Percentiles rank a stretch among this genome's conserved stretches.
Conservation (phyloP, 2,113 vertebrate genomes). For the Raja brachyura region DNA sequence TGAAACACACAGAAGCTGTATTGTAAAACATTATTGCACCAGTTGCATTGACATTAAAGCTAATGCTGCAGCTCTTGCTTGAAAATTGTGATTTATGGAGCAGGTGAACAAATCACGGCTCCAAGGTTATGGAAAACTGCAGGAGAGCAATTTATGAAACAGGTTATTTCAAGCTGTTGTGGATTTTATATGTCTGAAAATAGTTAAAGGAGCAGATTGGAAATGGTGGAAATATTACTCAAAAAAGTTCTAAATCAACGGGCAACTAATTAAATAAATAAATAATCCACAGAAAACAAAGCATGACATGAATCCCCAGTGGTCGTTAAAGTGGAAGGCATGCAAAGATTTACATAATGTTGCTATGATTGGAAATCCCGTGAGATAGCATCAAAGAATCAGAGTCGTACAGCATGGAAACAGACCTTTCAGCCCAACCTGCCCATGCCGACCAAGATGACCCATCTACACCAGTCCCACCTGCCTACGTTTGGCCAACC, state of each 20-base stretch:
- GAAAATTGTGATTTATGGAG: constrained; percentile 3
- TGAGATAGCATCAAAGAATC: too few species aligned
- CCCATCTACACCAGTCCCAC: too few species aligned
- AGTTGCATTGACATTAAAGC: background rate
- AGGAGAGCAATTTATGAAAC: background rate
- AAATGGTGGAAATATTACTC: background rate
- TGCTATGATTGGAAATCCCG: too few species aligned
- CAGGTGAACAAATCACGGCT: background rate
- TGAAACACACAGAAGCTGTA: background rate
- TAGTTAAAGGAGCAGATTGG: background rate
- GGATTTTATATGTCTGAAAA: background rate
- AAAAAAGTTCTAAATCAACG: background rate
- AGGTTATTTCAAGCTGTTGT: background rate
- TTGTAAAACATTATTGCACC: background rate
- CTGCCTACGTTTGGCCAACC: too few species aligned
- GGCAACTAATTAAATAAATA: background rate
- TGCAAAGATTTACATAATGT: too few species aligned
- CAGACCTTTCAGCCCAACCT: too few species aligned
- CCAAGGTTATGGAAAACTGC: background rate
- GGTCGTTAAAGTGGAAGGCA: too few species aligned
- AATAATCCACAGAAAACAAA: too few species aligned
- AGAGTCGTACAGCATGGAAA: too few species aligned
- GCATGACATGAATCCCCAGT: too few species aligned
- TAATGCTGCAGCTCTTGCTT: background rate
- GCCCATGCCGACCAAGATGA: too few species aligned